Percentiles rank a stretch among this genome's conserved stretches.
These are phyloP conservation scores for Tetramorium simillimum DNA, from an alignment of 1,140 invertebrate genomes.

Conservation along the genomic window DNA sequence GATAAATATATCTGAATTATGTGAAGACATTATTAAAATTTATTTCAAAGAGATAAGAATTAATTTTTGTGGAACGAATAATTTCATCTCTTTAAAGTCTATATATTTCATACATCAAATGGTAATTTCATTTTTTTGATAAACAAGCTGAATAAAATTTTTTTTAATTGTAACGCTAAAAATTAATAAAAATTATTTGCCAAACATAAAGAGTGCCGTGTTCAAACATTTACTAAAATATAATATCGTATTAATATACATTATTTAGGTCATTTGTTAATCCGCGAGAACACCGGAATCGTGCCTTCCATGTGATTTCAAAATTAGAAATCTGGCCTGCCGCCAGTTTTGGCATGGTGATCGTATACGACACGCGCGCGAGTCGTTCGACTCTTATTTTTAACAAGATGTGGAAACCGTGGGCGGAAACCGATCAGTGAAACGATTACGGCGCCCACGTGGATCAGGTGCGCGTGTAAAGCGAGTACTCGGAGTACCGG, in stretches of 20 bases:
- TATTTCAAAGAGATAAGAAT: neutral
- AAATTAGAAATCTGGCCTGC: constrained; percentile 51
- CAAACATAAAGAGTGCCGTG: neutral
- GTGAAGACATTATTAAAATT: neutral
- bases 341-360: constrained; percentile 23
- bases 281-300: neutral
- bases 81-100: neutral
- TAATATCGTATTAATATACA: neutral
- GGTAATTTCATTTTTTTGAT: neutral
- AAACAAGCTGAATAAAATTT: neutral
- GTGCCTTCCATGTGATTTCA: neutral
- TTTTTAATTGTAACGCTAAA: neutral
- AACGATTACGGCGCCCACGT: constrained; percentile 54
- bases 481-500: constrained; percentile 6
- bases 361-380: neutral
- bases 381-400: constrained; percentile 45
- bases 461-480: constrained; percentile 39
- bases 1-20: neutral
- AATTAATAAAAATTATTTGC: neutral
- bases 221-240: neutral
- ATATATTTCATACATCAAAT: neutral
- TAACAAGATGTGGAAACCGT: constrained; percentile 24
- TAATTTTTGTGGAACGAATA: neutral
- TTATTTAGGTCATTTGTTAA: constrained; percentile 34
- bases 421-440: constrained; percentile 15